These are phyloP conservation scores for Tympanuchus pallidicinctus DNA, from an alignment of 2,113 vertebrate genomes.

Conservation along the genomic window DNA sequence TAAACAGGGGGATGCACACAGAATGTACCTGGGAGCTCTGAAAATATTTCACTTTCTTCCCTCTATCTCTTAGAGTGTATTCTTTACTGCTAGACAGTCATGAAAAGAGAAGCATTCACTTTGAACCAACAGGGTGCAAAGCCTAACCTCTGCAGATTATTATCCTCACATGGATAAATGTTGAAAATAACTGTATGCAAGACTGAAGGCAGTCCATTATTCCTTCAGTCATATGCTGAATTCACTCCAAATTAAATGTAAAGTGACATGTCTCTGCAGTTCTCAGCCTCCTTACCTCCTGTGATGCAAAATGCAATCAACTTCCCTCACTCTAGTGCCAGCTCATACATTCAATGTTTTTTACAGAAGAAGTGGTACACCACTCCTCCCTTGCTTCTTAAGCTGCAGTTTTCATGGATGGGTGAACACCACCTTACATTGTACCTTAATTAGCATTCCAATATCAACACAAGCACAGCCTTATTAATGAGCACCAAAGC, in stretches of 20 bases:
- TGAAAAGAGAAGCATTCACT: not conserved
- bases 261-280: not conserved
- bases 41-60: not conserved
- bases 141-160: not conserved
- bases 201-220: not conserved
- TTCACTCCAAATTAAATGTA: not conserved
- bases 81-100: not conserved
- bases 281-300: not conserved
- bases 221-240: not conserved
- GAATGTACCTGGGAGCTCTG: not conserved
- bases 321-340: not conserved
- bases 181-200: not conserved
- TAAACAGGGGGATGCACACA: not conserved
- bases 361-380: not conserved
- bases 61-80: not conserved
- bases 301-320: not conserved
- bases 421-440: not conserved
- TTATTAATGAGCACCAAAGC: constrained; percentile 4
- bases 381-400: not conserved
- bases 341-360: not conserved
- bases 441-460: constrained; percentile 15
- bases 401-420: not conserved
- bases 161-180: not conserved
- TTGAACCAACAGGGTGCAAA: not conserved
- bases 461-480: not conserved